Evolutionary conservation across 2,113 vertebrate genomes (phyloP).

Genomic region (Forbesichthys agassizii): DNA sequence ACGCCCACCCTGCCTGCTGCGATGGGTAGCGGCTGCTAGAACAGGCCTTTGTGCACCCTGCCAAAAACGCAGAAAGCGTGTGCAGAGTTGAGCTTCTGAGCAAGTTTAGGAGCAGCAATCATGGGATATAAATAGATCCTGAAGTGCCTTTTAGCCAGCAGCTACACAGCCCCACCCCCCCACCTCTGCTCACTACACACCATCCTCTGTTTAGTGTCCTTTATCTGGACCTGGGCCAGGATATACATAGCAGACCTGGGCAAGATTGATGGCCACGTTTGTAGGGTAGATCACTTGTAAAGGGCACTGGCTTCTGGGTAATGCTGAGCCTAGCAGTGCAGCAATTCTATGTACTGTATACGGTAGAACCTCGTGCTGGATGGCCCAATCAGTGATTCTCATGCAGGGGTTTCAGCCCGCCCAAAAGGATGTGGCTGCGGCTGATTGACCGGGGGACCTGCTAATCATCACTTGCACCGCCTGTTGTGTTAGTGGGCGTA

Average conservation of each 20-base stretch:
- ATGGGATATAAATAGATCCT: conserved; percentile 63
- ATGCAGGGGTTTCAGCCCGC: too few species aligned
- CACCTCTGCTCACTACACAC: conserved; percentile 6
- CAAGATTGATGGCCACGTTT: conserved; percentile 21
- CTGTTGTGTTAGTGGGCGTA: too few species aligned
- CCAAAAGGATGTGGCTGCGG: too few species aligned
- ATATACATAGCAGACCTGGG: conserved; percentile 33
- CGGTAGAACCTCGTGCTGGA: too few species aligned
- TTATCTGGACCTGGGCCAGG: conserved; percentile 49
- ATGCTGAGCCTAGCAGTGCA: neutral
- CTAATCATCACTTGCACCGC: too few species aligned
- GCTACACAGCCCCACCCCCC: conserved; percentile 17
- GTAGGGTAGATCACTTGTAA: neutral
- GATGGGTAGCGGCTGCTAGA: conserved; percentile 18
- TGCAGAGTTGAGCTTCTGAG: conserved; percentile 48
- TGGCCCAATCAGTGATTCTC: too few species aligned
- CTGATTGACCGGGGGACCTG: too few species aligned
- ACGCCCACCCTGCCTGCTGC: neutral
- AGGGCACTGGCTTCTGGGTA: conserved; percentile 3
- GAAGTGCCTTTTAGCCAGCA: conserved; percentile 55
- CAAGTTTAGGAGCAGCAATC: conserved; percentile 58
- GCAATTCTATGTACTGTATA: too few species aligned
- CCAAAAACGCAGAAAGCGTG: conserved; percentile 44
- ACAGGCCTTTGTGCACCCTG: conserved; percentile 23
- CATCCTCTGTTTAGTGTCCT: conserved; percentile 42